phyloP scores from a whole-genome alignment of 2,888 invertebrate species.

The Blera fallax region DNA sequence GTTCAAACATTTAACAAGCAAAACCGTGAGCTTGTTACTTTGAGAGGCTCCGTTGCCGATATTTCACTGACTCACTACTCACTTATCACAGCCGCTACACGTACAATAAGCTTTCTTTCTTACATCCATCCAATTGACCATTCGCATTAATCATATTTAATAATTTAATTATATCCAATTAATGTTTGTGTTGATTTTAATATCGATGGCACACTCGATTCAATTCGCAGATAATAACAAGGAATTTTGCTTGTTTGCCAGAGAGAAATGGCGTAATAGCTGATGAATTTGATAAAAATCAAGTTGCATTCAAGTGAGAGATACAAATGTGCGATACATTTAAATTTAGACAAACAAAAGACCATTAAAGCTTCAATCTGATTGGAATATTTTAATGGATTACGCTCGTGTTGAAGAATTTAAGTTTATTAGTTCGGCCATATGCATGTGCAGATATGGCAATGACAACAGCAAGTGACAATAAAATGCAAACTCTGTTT shows the following conservation, averaged over 20 bases:
- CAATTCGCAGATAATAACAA: slow-evolving; percentile 18
- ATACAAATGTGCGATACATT: slow-evolving; percentile 28
- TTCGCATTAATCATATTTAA: slow-evolving; percentile 44
- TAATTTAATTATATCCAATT: slow-evolving; percentile 53
- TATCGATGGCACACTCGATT: slow-evolving; percentile 44
- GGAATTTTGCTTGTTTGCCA: slow-evolving; percentile 6
- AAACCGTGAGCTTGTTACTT: slow-evolving; percentile 42
- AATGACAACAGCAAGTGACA: slow-evolving; percentile 3
- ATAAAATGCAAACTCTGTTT: not conserved
- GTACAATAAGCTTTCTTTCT: not conserved
- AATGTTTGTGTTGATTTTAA: slow-evolving; percentile 46
- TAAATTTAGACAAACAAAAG: slow-evolving; percentile 13
- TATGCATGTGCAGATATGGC: not conserved
- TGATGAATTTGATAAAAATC: slow-evolving; percentile 17
- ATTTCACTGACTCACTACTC: slow-evolving; percentile 22
- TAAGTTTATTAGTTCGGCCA: slow-evolving; percentile 7
- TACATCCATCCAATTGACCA: not conserved
- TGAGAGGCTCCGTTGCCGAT: slow-evolving; percentile 7
- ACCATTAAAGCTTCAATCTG: slow-evolving; percentile 22
- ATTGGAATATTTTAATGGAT: slow-evolving; percentile 31
- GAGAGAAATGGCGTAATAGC: slow-evolving; percentile 25
- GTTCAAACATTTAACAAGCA: slow-evolving; percentile 24
- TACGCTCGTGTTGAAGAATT: slow-evolving; percentile 38
- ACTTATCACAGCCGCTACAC: not conserved
- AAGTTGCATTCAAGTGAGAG: slow-evolving; percentile 7